phyloP scores from a whole-genome alignment of 1,140 invertebrate genomes.

The Brachionus angularis region DNA sequence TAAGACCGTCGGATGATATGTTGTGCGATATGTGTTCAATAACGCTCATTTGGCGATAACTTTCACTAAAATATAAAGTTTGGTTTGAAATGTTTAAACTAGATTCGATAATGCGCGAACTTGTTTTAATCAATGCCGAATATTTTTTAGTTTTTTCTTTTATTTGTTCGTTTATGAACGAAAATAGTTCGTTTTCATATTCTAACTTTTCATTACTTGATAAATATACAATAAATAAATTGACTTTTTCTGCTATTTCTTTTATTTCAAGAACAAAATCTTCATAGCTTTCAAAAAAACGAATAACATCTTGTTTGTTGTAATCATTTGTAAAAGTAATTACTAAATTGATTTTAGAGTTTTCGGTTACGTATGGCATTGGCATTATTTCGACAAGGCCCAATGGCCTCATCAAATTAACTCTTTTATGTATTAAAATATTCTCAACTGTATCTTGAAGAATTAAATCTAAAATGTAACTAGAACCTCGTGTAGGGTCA shows the following conservation, averaged over 20 bases:
- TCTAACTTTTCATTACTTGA: neutral
- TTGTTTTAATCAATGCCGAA: constrained; percentile 58
- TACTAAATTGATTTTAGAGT: constrained; percentile 71
- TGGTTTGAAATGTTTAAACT: constrained; percentile 63
- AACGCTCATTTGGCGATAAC: constrained; percentile 63
- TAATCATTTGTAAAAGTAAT: constrained; percentile 58
- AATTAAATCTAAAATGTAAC: constrained; percentile 76
- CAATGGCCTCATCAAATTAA: constrained; percentile 65
- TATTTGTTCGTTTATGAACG: neutral
- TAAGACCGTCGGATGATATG: constrained; percentile 57
- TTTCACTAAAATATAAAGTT: constrained; percentile 61
- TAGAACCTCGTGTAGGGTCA: constrained; percentile 79
- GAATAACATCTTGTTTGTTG: constrained; percentile 6
- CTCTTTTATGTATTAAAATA: constrained; percentile 46
- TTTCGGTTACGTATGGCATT: constrained; percentile 86
- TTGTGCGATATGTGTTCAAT: constrained; percentile 70
- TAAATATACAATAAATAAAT: constrained; percentile 25
- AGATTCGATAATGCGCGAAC: constrained; percentile 66
- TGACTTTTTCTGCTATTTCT: constrained; percentile 37
- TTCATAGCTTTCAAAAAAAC: constrained; percentile 33
- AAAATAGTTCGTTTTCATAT: constrained; percentile 59
- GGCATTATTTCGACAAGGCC: constrained; percentile 77
- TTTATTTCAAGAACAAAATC: constrained; percentile 37
- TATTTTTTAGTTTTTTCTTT: constrained; percentile 29
- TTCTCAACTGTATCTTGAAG: constrained; percentile 52